phyloP scores from a whole-genome alignment of 1,140 invertebrate species.

The Drosophila takahashii region DNA sequence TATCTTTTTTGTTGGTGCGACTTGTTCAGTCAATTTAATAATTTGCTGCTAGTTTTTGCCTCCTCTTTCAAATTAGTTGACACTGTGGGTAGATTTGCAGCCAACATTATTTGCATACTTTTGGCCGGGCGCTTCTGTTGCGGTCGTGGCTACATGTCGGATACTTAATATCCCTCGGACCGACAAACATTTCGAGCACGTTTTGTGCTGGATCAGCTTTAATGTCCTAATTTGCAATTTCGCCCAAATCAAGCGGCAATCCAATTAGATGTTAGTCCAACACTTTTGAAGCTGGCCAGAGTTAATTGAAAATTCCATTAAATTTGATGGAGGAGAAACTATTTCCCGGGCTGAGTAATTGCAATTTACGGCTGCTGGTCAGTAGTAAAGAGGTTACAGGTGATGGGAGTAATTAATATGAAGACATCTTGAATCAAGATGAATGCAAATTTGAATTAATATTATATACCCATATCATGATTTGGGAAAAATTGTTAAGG shows the following conservation, averaged over 20 bases:
- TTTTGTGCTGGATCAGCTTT: conserved; percentile 40
- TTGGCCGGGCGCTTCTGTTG: conserved; percentile 30
- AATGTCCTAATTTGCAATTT: conserved; percentile 50
- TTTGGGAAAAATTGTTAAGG: too few relatives aligned
- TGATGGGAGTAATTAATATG: background rate
- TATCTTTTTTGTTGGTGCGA: conserved; percentile 20
- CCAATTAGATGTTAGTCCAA: conserved; percentile 48
- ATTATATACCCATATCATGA: too few relatives aligned
- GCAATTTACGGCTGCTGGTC: conserved; percentile 8
- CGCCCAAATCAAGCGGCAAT: conserved; percentile 54
- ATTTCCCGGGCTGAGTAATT: conserved; percentile 31
- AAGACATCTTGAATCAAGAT: too few relatives aligned
- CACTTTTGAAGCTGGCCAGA: conserved; percentile 16
- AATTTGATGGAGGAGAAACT: conserved; percentile 17
- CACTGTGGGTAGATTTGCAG: conserved; percentile 11
- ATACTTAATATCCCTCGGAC: conserved; percentile 49
- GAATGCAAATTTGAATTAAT: too few relatives aligned
- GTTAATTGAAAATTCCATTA: conserved; percentile 64
- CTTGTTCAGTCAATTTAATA: conserved; percentile 70
- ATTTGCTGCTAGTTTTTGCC: conserved; percentile 49
- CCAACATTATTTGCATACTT: conserved; percentile 44
- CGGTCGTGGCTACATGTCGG: conserved; percentile 41
- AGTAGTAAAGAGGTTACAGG: background rate
- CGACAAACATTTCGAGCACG: conserved; percentile 29
- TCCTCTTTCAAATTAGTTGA: conserved; percentile 45